phyloP scores from a whole-genome alignment of 2,113 vertebrate species.

The Pachycephala philippinensis region DNA sequence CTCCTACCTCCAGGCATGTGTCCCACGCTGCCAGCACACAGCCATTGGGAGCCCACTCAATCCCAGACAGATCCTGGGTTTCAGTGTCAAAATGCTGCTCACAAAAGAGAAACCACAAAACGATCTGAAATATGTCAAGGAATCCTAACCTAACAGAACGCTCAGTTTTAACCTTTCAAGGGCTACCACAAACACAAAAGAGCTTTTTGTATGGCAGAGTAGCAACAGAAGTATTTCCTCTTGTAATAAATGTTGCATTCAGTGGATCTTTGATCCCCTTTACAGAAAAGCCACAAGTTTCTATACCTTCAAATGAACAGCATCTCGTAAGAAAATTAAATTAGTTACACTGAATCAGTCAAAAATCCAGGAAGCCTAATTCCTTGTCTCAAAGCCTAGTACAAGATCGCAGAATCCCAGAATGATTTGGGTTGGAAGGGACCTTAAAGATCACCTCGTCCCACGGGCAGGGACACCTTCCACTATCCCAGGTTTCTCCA shows the following conservation, averaged over 20 bases:
- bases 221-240: not conserved
- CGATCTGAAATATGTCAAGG: not conserved
- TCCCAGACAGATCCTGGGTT: slow-evolving; percentile 88
- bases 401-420: not conserved
- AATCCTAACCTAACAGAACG: not conserved
- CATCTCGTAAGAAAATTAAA: not conserved
- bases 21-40: slow-evolving; percentile 95
- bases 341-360: not conserved
- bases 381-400: not conserved
- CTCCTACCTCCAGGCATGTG: slow-evolving; percentile 87
- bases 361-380: not conserved
- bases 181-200: not conserved
- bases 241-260: not conserved
- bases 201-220: not conserved
- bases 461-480: not conserved
- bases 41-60: slow-evolving; percentile 95
- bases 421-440: not conserved
- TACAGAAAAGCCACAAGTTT: not conserved
- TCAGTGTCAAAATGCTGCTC: slow-evolving; percentile 92
- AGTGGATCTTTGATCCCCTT: not conserved
- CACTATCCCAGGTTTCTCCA: not conserved
- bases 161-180: not conserved
- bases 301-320: not conserved
- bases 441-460: not conserved
- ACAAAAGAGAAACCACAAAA: not conserved